Evolutionary conservation across 2,888 invertebrate species (phyloP).

Genomic region (Slavum lentiscoides): DNA sequence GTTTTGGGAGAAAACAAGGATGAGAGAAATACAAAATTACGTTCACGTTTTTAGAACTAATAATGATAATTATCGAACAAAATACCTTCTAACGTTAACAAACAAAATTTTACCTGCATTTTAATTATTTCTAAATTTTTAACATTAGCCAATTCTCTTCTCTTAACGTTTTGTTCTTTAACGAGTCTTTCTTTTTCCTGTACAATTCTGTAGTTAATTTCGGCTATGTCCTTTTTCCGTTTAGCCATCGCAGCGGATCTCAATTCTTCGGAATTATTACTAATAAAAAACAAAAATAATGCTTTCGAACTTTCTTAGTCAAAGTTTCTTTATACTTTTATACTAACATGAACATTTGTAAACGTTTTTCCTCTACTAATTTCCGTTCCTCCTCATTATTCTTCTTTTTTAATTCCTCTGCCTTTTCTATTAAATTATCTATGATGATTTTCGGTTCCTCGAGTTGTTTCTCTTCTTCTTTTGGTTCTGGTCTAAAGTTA

Average conservation of each 20-base stretch:
- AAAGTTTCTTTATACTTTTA: neutral
- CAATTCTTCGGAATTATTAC: conserved; percentile 31
- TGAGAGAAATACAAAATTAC: too few relatives aligned
- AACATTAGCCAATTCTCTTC: conserved; percentile 15
- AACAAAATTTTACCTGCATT: neutral
- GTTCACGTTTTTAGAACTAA: too few relatives aligned
- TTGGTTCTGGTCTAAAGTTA: conserved; percentile 18
- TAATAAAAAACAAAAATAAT: conserved; percentile 20
- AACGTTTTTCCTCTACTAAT: conserved; percentile 41
- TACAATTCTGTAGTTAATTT: conserved; percentile 20
- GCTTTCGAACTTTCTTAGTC: neutral
- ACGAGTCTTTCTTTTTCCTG: conserved; percentile 12
- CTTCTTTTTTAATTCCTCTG: neutral
- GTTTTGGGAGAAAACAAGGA: too few relatives aligned
- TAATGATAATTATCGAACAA: too few relatives aligned
- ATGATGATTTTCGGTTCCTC: neutral
- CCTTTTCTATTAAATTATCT: conserved; percentile 15
- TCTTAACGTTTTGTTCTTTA: conserved; percentile 29
- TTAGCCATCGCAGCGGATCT: conserved; percentile 19
- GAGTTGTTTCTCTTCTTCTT: neutral
- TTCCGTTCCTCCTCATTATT: conserved; percentile 17
- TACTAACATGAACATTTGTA: conserved; percentile 33
- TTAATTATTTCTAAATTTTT: conserved; percentile 3
- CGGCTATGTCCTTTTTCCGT: conserved; percentile 11
- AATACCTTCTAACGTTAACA: too few relatives aligned